Conservation (phyloP, 2,113 vertebrate genomes). For the Mirza zaza region DNA sequence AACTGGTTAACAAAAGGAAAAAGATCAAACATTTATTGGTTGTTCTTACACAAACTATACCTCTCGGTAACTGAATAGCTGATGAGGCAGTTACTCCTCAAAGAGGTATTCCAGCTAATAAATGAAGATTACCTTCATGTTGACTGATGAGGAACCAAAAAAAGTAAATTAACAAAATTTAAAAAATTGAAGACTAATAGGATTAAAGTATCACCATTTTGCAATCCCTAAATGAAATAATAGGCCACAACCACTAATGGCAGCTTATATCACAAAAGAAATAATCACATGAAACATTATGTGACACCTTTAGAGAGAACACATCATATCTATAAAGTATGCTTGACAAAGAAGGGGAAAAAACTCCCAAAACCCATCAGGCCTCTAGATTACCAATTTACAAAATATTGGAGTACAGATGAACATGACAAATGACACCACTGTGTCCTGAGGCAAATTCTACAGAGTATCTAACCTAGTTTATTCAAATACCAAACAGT, state of each 20-base stretch:
- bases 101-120: neutral
- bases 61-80: neutral
- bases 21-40: neutral
- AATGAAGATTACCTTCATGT: neutral
- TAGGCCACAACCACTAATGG: neutral
- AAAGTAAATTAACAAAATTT: no score
- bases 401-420: neutral
- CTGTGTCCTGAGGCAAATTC: neutral
- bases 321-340: neutral
- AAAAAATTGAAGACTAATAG: neutral
- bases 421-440: neutral
- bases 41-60: neutral
- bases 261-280: neutral
- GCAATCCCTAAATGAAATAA: neutral
- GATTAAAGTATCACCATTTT: neutral
- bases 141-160: no score
- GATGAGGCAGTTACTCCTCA: neutral
- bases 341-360: neutral
- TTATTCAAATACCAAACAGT: neutral
- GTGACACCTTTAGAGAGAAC: neutral
- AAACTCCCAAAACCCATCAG: neutral
- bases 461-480: neutral
- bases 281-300: neutral
- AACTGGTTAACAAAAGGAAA: neutral
- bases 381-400: neutral